Conservation (phyloP, 2,888 invertebrate genomes). For the Sclerodermus sp. region DNA sequence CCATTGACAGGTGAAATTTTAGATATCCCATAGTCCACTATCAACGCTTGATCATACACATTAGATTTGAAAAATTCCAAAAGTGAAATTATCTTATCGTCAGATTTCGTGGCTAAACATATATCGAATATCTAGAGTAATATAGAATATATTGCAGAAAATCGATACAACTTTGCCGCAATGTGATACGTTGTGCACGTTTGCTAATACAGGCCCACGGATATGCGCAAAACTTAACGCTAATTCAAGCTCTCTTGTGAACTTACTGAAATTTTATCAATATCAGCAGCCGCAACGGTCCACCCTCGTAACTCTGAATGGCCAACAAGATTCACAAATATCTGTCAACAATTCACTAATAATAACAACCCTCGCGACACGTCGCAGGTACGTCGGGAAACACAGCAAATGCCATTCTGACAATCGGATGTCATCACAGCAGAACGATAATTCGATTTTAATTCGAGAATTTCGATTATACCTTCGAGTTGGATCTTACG, state of each 20-base stretch:
- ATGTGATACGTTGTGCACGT: conserved; percentile 14
- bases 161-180: conserved; percentile 26
- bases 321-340: background rate
- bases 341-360: conserved; percentile 14
- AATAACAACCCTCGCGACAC: conserved; percentile 7
- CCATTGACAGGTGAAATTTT: conserved; percentile 1
- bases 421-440: conserved; percentile 15
- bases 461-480: background rate
- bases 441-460: background rate
- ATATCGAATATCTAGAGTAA: too few species aligned
- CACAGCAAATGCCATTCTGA: conserved; percentile 16
- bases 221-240: background rate
- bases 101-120: too few species aligned
- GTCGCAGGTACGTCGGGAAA: background rate
- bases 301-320: background rate
- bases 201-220: background rate
- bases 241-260: background rate
- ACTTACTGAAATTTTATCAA: background rate
- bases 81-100: too few species aligned
- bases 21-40: conserved; percentile 12
- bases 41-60: too few species aligned
- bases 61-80: too few species aligned
- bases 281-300: background rate
- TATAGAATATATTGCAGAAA: conserved; percentile 12
- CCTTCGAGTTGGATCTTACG: too few species aligned